Evolutionary conservation across 2,888 invertebrate genomes (phyloP), one percentile per base, ranked within the genome.

Genomic region (Cantharis rufa): DNA sequence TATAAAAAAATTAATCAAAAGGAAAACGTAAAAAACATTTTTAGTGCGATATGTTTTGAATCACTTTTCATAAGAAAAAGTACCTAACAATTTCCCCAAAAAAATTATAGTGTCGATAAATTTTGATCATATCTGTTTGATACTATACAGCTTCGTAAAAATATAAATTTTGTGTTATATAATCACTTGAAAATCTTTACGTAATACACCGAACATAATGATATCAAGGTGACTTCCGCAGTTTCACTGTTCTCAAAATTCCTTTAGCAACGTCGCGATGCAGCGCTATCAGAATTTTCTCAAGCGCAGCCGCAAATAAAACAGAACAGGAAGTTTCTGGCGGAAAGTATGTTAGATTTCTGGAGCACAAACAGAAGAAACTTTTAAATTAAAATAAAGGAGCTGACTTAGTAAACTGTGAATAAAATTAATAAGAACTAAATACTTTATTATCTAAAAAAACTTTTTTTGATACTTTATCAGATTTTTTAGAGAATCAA

Each of bases 191-290:
- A 27, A 75, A 64, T 21, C 62, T 72, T 15, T 61, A 72, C 66
- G 66, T 72, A 77, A 71, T 68, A 77, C 74, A 77, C 62, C 69
- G 75, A 78, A 78, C 78, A 78, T 73, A 76, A 66, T 73, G 73
- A 71, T 70, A 72, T 62, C 74, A 75, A 75, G 75, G 28, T 28
- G 71, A 80, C 80, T 81, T 82, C 81, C 81, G 81, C 80, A 80
- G 81, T 77, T 78, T 79, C 78, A 80, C 78, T 78, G 78, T 75
- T 76, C 78, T 80, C 71, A 74, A 82, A 82, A 80, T 18, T 66
- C 24, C 64, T 81, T 80, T 80, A 78, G 79, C 80, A 76, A 82
- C 83, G 82, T 79, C 83, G 82, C 81, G 82, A 82, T 81, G 83
- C 80, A 80, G 77, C 78, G 74, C 80, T 80, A 82, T 82, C 81